Percentiles rank a stretch among this genome's conserved stretches.
phyloP scores from a whole-genome alignment of 2,888 invertebrate species.

The Meteorus cinctellus region DNA sequence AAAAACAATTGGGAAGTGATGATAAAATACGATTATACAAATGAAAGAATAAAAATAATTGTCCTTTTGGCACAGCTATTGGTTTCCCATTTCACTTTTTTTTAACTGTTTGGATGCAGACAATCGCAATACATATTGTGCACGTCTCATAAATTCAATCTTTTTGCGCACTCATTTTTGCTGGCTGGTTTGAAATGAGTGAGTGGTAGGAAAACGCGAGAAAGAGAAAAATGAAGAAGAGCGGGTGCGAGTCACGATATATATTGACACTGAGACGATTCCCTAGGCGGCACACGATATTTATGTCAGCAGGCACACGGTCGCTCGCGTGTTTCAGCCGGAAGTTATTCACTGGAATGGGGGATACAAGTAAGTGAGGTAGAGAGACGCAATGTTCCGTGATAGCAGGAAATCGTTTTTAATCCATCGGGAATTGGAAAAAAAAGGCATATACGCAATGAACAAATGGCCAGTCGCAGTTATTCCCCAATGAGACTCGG shows the following conservation, averaged over 20 bases:
- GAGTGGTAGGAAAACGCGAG: not conserved
- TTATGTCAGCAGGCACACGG: slow-evolving; percentile 43
- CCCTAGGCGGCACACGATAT: slow-evolving; percentile 41
- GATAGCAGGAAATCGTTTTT: slow-evolving; percentile 47
- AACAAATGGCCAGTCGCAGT: slow-evolving; percentile 21
- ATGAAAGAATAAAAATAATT: not conserved
- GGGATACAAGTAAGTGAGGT: not conserved
- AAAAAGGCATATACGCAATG: slow-evolving; percentile 4
- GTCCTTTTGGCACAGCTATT: not conserved
- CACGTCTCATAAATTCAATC: slow-evolving; percentile 25
- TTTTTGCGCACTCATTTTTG: slow-evolving; percentile 20
- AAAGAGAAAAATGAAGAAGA: slow-evolving; percentile 2
- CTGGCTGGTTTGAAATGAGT: not conserved
- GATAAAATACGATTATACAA: too few species aligned
- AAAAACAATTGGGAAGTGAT: too few species aligned
- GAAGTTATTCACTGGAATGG: slow-evolving; percentile 42
- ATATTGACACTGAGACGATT: slow-evolving; percentile 38
- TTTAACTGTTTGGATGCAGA: not conserved
- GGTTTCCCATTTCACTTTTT: not conserved
- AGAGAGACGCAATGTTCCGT: slow-evolving; percentile 37
- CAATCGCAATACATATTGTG: not conserved
- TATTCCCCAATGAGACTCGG: slow-evolving; percentile 13
- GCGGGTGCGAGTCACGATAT: slow-evolving; percentile 26
- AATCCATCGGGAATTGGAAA: slow-evolving; percentile 38
- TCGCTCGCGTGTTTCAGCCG: slow-evolving; percentile 38